These are phyloP conservation scores for Drosophila nebulosa DNA, from an alignment of 1,140 invertebrate genomes.

Conservation along the genomic window DNA sequence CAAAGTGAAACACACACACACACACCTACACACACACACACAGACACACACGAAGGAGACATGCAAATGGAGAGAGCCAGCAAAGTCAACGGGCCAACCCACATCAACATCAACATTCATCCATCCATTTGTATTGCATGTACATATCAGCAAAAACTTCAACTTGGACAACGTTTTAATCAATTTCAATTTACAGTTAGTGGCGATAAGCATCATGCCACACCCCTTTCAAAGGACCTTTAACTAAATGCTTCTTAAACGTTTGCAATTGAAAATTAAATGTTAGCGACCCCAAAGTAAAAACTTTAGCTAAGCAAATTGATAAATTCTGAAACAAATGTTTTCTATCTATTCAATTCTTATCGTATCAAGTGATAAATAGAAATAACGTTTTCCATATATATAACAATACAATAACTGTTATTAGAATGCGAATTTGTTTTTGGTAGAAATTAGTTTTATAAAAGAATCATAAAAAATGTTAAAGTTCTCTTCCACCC, in stretches of 20 bases:
- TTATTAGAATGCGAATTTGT: too few relatives aligned
- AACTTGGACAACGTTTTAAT: slow-evolving; percentile 17
- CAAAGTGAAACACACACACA: slow-evolving; percentile 64
- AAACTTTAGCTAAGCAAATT: neutral
- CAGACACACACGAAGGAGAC: slow-evolving; percentile 4
- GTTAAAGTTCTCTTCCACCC: too few relatives aligned
- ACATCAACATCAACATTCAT: slow-evolving; percentile 3
- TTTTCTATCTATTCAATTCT: too few relatives aligned
- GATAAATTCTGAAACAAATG: too few relatives aligned
- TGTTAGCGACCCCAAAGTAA: neutral
- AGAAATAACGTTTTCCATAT: too few relatives aligned
- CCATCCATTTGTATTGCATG: neutral
- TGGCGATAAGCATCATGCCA: neutral
- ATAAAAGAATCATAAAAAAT: too few relatives aligned
- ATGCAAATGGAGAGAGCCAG: slow-evolving; percentile 45
- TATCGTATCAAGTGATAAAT: too few relatives aligned
- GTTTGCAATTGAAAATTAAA: neutral
- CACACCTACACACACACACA: slow-evolving; percentile 15
- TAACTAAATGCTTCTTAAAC: neutral
- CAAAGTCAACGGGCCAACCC: slow-evolving; percentile 54
- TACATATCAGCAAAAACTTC: slow-evolving; percentile 6
- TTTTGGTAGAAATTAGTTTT: too few relatives aligned
- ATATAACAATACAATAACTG: too few relatives aligned
- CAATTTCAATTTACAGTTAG: slow-evolving; percentile 23
- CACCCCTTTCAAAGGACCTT: neutral